A percentile compares a stretch with the other conserved stretches of the same genome.
Conservation (phyloP, 2,888 invertebrate species). For the Octonoba sinensis region DNA sequence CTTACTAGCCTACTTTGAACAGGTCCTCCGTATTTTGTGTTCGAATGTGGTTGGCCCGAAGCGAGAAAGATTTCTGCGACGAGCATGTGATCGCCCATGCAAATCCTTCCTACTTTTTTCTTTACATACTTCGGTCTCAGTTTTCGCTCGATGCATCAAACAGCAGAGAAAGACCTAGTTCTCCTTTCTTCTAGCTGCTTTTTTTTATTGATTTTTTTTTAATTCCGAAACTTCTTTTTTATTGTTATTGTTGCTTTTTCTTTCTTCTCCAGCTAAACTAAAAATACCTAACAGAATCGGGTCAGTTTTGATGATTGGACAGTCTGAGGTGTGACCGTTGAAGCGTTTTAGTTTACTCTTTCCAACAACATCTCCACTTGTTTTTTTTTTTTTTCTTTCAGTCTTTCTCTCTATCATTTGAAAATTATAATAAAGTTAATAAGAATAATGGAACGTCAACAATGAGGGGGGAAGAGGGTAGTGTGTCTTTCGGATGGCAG, state of each 20-base stretch:
- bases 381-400: not conserved
- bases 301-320: conserved; percentile 47
- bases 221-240: conserved; percentile 12
- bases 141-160: conserved; percentile 6
- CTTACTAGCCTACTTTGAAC: conserved; percentile 62
- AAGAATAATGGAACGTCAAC: not conserved
- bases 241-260: not conserved
- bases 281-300: conserved; percentile 53
- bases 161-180: conserved; percentile 41
- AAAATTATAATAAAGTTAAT: conserved; percentile 8
- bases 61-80: conserved; percentile 40
- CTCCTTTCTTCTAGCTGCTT: conserved; percentile 21
- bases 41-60: conserved; percentile 14
- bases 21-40: conserved; percentile 55
- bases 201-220: conserved; percentile 17
- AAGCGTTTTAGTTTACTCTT: conserved; percentile 11
- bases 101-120: conserved; percentile 59
- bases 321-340: conserved; percentile 41
- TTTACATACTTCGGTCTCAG: conserved; percentile 15
- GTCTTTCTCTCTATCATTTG: not conserved
- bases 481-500: not conserved
- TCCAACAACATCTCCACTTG: not conserved
- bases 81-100: conserved; percentile 45
- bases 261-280: conserved; percentile 30
- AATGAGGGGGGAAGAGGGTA: no score